Percentiles rank a stretch among this genome's conserved stretches.
phyloP scores from a whole-genome alignment of 2,888 invertebrate genomes.

The Tipula unca region DNA sequence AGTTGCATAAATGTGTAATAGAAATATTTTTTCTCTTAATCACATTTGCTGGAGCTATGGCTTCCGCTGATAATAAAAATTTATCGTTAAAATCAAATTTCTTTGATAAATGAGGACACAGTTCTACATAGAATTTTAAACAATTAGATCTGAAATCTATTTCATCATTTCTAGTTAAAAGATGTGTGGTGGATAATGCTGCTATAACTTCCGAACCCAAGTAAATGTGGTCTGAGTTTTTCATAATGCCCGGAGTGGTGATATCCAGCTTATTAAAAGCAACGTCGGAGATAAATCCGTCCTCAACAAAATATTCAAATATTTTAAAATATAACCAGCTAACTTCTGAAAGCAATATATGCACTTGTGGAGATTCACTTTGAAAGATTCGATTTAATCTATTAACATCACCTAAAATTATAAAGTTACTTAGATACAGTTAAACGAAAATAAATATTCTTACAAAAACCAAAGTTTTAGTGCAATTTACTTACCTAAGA shows the following conservation, averaged over 20 bases:
- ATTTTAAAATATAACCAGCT: neutral
- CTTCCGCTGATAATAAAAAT: no score
- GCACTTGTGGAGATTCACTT: no score
- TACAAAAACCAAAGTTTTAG: neutral
- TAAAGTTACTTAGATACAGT: neutral
- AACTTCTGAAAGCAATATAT: neutral
- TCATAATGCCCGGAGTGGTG: neutral
- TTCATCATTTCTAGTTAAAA: neutral
- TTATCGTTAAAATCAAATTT: no score
- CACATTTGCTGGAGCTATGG: neutral
- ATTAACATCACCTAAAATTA: neutral
- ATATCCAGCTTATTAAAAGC: conserved; percentile 21
- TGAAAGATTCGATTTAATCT: neutral
- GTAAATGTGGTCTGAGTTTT: neutral
- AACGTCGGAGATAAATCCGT: neutral
- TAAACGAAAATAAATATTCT: no score
- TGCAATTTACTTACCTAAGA: neutral
- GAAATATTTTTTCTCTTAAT: neutral
- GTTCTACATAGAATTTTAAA: conserved; percentile 22
- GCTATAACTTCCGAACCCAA: neutral
- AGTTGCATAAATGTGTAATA: neutral
- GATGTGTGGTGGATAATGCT: neutral
- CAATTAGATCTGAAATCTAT: conserved; percentile 20
- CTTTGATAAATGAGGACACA: conserved; percentile 22
- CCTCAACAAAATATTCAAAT: no score